Conservation (phyloP, 2,888 invertebrate species). For the Ypsolopha sequella region DNA sequence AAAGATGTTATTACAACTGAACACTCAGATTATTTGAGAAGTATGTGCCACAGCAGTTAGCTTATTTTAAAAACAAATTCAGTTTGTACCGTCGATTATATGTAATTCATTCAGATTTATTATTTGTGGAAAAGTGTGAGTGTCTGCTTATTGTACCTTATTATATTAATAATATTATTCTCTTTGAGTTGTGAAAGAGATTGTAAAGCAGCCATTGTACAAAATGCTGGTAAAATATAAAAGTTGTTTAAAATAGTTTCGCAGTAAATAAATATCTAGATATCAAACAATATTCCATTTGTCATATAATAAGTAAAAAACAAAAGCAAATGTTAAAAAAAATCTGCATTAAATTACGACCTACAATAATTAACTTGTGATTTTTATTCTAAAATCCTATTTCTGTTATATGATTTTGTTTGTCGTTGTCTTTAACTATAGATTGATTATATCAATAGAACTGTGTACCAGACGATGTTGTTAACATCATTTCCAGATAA, state of each 20-base stretch:
- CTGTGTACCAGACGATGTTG: too few relatives aligned
- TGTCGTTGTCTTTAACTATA: too few relatives aligned
- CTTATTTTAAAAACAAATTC: too few relatives aligned
- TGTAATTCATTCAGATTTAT: neutral
- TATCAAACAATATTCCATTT: conserved; percentile 70
- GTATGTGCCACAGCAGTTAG: too few relatives aligned
- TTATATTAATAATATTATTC: neutral
- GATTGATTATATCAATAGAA: too few relatives aligned
- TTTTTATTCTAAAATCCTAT: conserved; percentile 31
- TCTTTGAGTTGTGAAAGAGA: conserved; percentile 16
- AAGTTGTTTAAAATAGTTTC: conserved; percentile 69
- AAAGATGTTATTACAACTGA: too few relatives aligned
- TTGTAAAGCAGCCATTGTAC: conserved; percentile 51
- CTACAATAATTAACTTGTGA: conserved; percentile 57
- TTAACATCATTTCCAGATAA: too few relatives aligned
- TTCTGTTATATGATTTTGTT: too few relatives aligned
- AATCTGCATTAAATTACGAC: conserved; percentile 70
- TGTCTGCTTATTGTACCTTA: conserved; percentile 11
- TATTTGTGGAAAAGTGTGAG: conserved; percentile 5
- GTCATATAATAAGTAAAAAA: conserved; percentile 68
- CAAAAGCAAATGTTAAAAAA: conserved; percentile 66
- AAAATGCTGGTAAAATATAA: conserved; percentile 63
- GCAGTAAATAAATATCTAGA: conserved; percentile 65
- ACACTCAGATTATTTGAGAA: too few relatives aligned
- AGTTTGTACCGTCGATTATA: too few relatives aligned